phyloP scores from a whole-genome alignment of 2,797 vertebrate genomes.

The Melanitta fusca region DNA sequence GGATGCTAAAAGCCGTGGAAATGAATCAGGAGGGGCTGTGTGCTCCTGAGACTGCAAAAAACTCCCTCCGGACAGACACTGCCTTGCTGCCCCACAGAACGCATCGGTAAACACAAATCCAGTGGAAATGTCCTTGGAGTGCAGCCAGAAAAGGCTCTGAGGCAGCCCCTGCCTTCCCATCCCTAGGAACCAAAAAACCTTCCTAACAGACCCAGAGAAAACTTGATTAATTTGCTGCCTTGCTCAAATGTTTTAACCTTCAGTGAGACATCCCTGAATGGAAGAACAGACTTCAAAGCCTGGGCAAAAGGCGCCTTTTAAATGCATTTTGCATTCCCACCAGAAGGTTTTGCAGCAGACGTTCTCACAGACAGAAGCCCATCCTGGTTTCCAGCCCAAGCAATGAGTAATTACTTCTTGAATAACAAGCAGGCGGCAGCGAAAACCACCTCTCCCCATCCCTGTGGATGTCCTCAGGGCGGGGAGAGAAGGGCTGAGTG shows the following conservation, averaged over 20 bases:
- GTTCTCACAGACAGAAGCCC: conserved; percentile 43
- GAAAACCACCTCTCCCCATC: background rate
- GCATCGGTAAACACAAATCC: conserved; percentile 36
- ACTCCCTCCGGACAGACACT: background rate
- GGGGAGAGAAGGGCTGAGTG: background rate
- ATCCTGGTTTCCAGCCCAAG: conserved; percentile 46
- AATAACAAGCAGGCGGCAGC: background rate
- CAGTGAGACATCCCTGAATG: background rate
- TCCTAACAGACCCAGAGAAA: conserved; percentile 8
- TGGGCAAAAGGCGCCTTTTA: conserved; percentile 17
- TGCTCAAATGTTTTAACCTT: conserved; percentile 24
- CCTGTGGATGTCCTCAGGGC: background rate
- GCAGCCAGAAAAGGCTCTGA: conserved; percentile 27
- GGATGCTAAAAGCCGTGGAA: conserved; percentile 20
- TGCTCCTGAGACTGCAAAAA: background rate
- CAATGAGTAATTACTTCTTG: conserved; percentile 27
- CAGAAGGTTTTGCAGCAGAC: background rate
- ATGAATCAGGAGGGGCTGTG: conserved; percentile 26
- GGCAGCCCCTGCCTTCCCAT: background rate
- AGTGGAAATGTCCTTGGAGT: conserved; percentile 31
- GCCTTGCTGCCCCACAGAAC: conserved; percentile 47
- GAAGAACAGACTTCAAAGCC: conserved; percentile 53
- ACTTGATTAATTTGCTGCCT: background rate
- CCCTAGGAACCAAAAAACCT: conserved; percentile 28
- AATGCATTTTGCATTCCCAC: background rate